Base-by-base conservation (phyloP, 1,140 invertebrate genomes). In the Magallana gigas region DNA sequence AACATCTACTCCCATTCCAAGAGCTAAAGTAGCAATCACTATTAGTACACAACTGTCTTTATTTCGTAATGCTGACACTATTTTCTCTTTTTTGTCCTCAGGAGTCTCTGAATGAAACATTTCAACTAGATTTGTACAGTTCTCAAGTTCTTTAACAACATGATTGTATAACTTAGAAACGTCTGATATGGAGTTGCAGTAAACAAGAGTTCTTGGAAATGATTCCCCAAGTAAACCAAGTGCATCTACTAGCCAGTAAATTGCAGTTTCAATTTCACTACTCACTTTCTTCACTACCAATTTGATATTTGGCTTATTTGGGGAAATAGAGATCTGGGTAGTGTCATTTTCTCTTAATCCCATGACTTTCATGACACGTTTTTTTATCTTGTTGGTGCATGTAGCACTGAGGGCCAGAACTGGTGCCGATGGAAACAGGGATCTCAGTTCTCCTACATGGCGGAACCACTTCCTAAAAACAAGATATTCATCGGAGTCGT, bases 91-190 rank as follows among this genome's bases (percentile, higher is more conserved):
- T 16, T 62, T 83, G 56, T 16, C 58, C 6, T 83, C 56, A 36
- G 86, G 29, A 14, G 86, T 87, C 58, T 87, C 86, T 14, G 86
- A 87, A 71, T 87, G 86, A 84, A 68, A 87, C 86, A 87, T 87
- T 84, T 87, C 86, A 36, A 84, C n/a, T 9, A 29, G 23, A 9
- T 68, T 9, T 9, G 14, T 71, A 58, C 60, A 68, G 8, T 23
- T 16, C 18, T 18, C 16, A n/a, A 87, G 8, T 71, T 87, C 86
- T 62, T n/a, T 23, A 8, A 23, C 12, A 29, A 29, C 57, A 29
- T 87, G 83, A 29, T 9, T 23, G 23, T 87, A 87, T 57, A 84
- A 71, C 57, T 87, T 87, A 4, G 86, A 68, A 68, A 83, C 81
- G 23, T 83, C 86, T 9, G 11, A 68, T 12, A 87, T 83, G 8